Conservation (phyloP, 2,888 invertebrate species). For the Heliconius cydno region DNA sequence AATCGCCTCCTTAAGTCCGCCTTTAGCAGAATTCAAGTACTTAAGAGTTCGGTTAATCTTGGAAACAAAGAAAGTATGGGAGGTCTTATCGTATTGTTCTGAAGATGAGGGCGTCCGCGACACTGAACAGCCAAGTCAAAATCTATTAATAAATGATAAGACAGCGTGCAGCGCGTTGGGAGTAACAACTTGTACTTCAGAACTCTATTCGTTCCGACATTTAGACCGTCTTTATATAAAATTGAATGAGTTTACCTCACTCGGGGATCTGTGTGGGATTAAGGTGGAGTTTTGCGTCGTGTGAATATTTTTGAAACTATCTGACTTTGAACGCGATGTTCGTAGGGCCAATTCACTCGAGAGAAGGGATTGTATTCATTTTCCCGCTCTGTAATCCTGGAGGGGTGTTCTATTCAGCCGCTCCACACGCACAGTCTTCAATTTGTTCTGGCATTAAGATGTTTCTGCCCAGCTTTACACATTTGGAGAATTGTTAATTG, state of each 20-base stretch:
- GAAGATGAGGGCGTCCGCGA: constrained; percentile 18
- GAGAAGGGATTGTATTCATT: too few relatives aligned
- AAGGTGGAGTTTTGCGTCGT: not conserved
- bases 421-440: too few relatives aligned
- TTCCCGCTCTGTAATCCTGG: too few relatives aligned
- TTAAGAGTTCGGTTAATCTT: constrained; percentile 45
- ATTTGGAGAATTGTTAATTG: too few relatives aligned
- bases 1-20: constrained; percentile 42
- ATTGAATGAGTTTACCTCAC: not conserved
- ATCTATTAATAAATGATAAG: constrained; percentile 30
- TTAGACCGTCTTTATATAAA: constrained; percentile 1
- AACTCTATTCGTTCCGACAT: not conserved
- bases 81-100: constrained; percentile 43
- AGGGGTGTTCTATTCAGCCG: too few relatives aligned
- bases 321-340: too few relatives aligned
- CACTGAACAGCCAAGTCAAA: constrained; percentile 22
- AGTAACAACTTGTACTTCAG: not conserved
- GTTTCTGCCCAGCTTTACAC: too few relatives aligned
- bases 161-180: not conserved
- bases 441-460: too few relatives aligned
- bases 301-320: too few relatives aligned
- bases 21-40: constrained; percentile 36
- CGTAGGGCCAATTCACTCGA: too few relatives aligned
- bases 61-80: constrained; percentile 43
- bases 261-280: not conserved